Evolutionary conservation across 2,113 vertebrate species (phyloP), one percentile per base, ranked within the genome.

Genomic region (Hipposideros armiger): DNA sequence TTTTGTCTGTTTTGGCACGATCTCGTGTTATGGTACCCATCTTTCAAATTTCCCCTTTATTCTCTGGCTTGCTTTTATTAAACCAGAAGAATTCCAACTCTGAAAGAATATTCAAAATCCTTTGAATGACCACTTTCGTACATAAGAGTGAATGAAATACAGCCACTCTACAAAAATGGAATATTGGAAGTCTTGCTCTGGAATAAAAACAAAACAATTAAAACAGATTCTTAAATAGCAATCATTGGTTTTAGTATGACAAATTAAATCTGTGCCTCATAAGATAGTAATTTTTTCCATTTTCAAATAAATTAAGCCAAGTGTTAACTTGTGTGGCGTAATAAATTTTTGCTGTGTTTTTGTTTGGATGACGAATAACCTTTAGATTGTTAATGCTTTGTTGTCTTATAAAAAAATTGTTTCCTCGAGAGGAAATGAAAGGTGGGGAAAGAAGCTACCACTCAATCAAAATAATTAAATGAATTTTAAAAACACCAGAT

Each of bases 1-100:
- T 98, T 95, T 95, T 60, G 92, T 97, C 50, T 98, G 87, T 95
- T 95, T 95, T 96, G 95, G 97, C 17, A 24, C 50, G 94, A 90
- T 97, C 98, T 97, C 97, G 87, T 93, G 42, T 96, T 97, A 92
- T 70, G 76, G 90, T 50, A 85, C 66, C 69, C 1, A 0, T 97
- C 78, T 97, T 97, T 97, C 88, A 97, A 93, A 94, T 97, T 91
- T 96, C 54, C 52, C 76, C 20, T 64, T 90, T 67, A 82, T 88
- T 90, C 11, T 95, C 60, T 95, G 87, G 86, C 54, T 93, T 96
- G 30, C 80, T 16, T 91, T 94, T 90, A 84, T 96, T 67, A 97
- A 97, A 96, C 7, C 84, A 95, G 95, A 98, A 58, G 7, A 85
- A 95, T 95, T 74, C 54, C 62, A 90, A 81, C 60, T 69, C 87